Conservation (phyloP, 2,797 vertebrate species). For the Discoglossus pictus region DNA sequence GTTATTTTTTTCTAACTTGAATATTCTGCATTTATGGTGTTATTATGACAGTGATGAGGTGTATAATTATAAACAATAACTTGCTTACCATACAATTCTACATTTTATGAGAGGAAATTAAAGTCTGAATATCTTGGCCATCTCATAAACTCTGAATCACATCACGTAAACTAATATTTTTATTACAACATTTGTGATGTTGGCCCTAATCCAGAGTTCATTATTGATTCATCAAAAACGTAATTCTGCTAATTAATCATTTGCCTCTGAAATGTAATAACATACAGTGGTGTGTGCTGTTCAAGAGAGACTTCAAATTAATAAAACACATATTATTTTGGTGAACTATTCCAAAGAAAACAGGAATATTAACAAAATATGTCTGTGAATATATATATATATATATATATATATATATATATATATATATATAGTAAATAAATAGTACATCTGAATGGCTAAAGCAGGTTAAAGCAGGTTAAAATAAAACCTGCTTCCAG, state of each 20-base stretch:
- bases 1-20: conserved; percentile 21
- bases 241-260: too few species aligned
- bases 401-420: too few species aligned
- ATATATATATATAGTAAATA: too few species aligned
- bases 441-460: too few species aligned
- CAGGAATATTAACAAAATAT: too few species aligned
- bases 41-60: conserved; percentile 44
- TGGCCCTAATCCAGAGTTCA: not conserved
- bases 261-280: not conserved
- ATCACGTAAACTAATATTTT: conserved; percentile 35
- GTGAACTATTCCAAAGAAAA: too few species aligned
- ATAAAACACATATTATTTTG: too few species aligned
- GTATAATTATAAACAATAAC: conserved; percentile 52
- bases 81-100: conserved; percentile 48
- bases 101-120: conserved; percentile 47
- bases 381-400: too few species aligned
- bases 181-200: conserved; percentile 6
- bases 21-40: conserved; percentile 35
- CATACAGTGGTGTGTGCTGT: too few species aligned
- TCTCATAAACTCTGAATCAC: conserved; percentile 36
- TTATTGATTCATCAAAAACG: conserved; percentile 20
- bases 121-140: conserved; percentile 37
- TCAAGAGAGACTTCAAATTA: too few species aligned
- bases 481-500: too few species aligned
- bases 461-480: too few species aligned